Percentiles rank a stretch among this genome's conserved stretches.
These are phyloP conservation scores for Phylloscopus whistleri DNA, from an alignment of 2,113 vertebrate species.

Conservation along the genomic window DNA sequence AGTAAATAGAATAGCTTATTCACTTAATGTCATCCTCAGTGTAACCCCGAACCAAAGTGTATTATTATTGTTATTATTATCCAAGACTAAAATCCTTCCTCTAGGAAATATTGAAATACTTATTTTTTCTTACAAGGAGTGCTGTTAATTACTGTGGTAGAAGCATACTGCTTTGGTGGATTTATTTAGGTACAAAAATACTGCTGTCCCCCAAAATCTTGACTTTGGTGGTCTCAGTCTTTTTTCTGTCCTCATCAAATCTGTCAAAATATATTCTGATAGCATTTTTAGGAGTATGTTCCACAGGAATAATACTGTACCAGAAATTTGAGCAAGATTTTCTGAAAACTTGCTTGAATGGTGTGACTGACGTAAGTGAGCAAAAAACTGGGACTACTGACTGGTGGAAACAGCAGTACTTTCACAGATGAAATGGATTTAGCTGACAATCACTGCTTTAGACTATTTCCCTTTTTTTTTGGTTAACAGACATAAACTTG, in stretches of 20 bases:
- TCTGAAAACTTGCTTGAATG: neutral
- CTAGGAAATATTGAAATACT: neutral
- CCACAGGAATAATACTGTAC: neutral
- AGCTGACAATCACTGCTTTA: neutral
- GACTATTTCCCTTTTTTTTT: neutral
- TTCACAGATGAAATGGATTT: neutral
- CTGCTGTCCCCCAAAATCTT: neutral
- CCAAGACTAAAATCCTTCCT: neutral
- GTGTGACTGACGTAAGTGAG: neutral
- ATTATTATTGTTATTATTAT: neutral
- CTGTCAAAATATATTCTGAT: neutral
- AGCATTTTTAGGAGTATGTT: neutral
- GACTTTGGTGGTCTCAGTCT: neutral
- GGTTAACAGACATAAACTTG: neutral
- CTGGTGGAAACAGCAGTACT: neutral
- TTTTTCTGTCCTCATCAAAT: neutral
- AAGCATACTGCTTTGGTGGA: neutral
- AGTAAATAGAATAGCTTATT: neutral
- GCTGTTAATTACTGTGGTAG: neutral
- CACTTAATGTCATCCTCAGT: neutral
- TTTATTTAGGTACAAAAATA: neutral
- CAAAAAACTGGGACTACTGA: neutral
- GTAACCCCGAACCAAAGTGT: neutral
- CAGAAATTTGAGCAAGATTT: neutral
- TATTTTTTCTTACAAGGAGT: neutral